Evolutionary conservation across 2,888 invertebrate genomes (phyloP), one percentile per base, ranked within the genome.

Genomic region (Leucozona laternaria): DNA sequence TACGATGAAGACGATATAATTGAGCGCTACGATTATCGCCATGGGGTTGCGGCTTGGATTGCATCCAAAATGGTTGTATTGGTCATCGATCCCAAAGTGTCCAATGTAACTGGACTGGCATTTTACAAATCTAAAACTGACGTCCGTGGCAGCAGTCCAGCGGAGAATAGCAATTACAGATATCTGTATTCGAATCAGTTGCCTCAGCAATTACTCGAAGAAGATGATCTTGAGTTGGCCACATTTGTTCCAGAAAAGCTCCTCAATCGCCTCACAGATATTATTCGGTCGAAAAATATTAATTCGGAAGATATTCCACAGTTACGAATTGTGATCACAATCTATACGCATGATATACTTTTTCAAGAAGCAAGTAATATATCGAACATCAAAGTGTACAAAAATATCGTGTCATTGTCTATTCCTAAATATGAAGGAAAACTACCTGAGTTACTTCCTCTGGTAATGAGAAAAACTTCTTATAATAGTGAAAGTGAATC

Each of bases 371-470:
- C 93, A 53, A 89, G 90, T 15, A 4, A 15, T 15, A 15, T 5
- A 22, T 89, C 90, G 7, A 90, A 92, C 62, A 83, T 85, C 88
- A 72, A 85, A 73, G 88, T 89, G n/a, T 77, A 87, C 31, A 94
- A 94, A 88, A 93, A 93, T 40, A 93, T 95, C 17, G 91, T 95
- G 17, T 95, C 95, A 68, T 91, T 95, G 20, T 93, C 94, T 0
- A 93, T 95, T 84, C 95, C 95, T 3, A 94, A 94, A 40, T 5
- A 40, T 88, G 93, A 93, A n/a, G 91, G 93, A 0, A 94, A 94
- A 90, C 92, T 95, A 22, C 92, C 94, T 68, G 91, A 93, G 89
- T 92, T 94, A 1, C 90, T 95, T 60, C 94, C 94, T 2, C 89
- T 95, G 15, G 88, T 95, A 2, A 73, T 91, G 37, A 88, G 88